Evolutionary conservation across 2,888 invertebrate species (phyloP), one percentile per base, ranked within the genome.

Genomic region (Pelosia muscerda): DNA sequence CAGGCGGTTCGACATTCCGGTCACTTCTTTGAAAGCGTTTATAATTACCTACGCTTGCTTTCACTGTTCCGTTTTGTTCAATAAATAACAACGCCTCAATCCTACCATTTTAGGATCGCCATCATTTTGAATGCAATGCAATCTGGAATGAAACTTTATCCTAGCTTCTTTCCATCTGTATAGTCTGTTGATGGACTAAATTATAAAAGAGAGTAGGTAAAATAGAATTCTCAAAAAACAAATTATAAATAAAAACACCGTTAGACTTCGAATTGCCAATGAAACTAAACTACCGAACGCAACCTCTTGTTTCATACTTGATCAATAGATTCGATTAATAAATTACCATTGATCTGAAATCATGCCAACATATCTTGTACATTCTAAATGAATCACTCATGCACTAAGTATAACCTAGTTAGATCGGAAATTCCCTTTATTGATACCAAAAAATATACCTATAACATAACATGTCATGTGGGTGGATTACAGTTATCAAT

Each of bases 251-350:
- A 19, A 42, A 42, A 42, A 42, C 38, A 38, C 42, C 42, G 6
- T 19, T 19, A 42, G 19, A 19, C 19, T 19, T 42, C 19, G 70
- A 71, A 72, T 56, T 54, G 34, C 68, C 42, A 56, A 53, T 34
- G 42, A 55, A 60, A 78, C 74, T 25, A 73, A 80, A 81, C 76
- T 71, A 65, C 81, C 78, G 76, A 82, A 81, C 77, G 74, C 77
- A 66, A 25, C 22, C 15, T 55, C 74, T 22, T 72, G 81, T 77
- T 76, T 73, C 42, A 81, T 79, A 77, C 79, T 82, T 76, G 86
- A 81, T 78, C 75, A 78, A 79, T 83, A 86, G 83, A 86, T 88
- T 90, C 87, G 75, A 82, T 73, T 82, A 80, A 88, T 88, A 88
- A 80, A 84, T 89, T 88, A 88, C 82, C 78, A 74, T 69, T 77